phyloP scores from a whole-genome alignment of 2,888 invertebrate species.

The Lasius platythorax region DNA sequence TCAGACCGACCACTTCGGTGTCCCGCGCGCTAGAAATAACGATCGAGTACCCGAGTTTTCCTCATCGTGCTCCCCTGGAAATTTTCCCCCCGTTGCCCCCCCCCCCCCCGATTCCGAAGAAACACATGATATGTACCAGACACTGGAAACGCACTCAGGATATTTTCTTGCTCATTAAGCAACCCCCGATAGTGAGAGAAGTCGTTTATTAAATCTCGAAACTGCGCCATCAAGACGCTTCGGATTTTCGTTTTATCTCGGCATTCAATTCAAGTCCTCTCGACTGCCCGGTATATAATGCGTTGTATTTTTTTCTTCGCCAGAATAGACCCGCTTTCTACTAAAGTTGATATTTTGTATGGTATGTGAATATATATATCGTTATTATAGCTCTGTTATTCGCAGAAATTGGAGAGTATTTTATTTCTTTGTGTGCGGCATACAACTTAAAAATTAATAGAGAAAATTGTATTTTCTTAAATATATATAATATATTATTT shows the following conservation, averaged over 20 bases:
- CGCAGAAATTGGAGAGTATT: not conserved
- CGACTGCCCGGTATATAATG: not conserved
- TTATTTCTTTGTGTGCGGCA: not conserved
- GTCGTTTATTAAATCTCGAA: slow-evolving; percentile 8
- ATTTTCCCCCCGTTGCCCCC: not conserved
- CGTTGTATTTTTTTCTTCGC: not conserved
- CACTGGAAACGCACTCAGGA: slow-evolving; percentile 36
- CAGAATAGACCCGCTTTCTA: not conserved
- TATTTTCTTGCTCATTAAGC: slow-evolving; percentile 49
- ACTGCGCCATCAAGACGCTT: not conserved
- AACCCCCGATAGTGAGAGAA: not conserved
- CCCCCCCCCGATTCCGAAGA: not conserved
- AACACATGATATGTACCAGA: slow-evolving; percentile 38
- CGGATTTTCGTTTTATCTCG: slow-evolving; percentile 11
- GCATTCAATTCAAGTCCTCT: not conserved
- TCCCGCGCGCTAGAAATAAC: slow-evolving; percentile 67
- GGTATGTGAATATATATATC: not conserved
- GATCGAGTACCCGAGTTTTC: slow-evolving; percentile 63
- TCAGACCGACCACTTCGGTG: slow-evolving; percentile 50
- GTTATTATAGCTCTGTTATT: not conserved
- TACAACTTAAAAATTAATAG: not conserved
- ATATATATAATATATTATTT: not conserved
- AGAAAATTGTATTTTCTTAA: not conserved
- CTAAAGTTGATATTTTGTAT: slow-evolving; percentile 1
- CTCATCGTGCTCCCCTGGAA: slow-evolving; percentile 41